Evolutionary conservation across 1,140 invertebrate genomes (phyloP).

Genomic region (Brachionus asplanchnoidis): DNA sequence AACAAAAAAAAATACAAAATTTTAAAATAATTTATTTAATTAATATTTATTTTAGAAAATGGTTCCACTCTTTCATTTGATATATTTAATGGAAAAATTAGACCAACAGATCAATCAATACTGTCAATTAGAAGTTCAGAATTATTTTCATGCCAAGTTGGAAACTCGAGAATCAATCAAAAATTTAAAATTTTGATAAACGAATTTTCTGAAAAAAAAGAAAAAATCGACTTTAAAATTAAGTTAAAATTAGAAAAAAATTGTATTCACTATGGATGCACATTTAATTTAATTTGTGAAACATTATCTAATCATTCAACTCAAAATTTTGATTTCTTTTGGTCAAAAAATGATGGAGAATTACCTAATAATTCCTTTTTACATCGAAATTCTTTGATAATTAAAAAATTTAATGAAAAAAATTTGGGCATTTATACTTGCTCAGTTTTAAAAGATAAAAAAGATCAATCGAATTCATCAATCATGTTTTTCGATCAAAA

Average conservation of each 20-base stretch:
- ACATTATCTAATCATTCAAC: neutral
- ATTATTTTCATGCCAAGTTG: neutral
- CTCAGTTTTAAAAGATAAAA: neutral
- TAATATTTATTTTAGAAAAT: neutral
- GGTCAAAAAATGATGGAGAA: neutral
- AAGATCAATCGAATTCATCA: neutral
- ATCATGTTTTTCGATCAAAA: neutral
- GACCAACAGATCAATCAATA: neutral
- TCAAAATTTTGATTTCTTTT: neutral
- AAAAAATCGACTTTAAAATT: neutral
- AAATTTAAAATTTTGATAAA: neutral
- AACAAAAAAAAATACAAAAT: neutral
- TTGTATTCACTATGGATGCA: neutral
- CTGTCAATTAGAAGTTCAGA: neutral
- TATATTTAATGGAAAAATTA: neutral
- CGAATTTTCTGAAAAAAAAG: neutral
- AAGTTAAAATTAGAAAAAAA: neutral
- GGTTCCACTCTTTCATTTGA: neutral
- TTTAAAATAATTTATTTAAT: neutral
- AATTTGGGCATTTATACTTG: neutral
- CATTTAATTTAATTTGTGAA: neutral
- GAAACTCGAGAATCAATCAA: neutral
- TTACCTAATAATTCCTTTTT: neutral
- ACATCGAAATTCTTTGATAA: neutral
- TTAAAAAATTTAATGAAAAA: neutral